Conservation (phyloP, 2,797 vertebrate species). For the Sebastes cheni region DNA sequence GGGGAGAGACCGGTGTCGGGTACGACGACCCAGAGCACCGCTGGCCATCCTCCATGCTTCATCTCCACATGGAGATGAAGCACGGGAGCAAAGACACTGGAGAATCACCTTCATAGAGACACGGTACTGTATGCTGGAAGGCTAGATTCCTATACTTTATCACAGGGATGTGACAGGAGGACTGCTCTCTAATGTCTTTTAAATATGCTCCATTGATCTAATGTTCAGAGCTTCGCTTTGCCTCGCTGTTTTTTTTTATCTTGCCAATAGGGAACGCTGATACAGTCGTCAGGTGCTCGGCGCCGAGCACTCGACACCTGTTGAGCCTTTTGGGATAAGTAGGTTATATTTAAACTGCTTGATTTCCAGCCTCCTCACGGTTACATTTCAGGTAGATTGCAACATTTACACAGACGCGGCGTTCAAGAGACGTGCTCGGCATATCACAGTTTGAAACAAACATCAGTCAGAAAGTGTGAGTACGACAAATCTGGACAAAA, state of each 20-base stretch:
- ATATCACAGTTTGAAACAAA: conserved; percentile 22
- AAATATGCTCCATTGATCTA: conserved; percentile 77
- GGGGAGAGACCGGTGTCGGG: conserved; percentile 32
- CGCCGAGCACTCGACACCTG: conserved; percentile 66
- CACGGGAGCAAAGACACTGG: conserved; percentile 50
- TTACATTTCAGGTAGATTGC: conserved; percentile 73
- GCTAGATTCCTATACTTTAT: conserved; percentile 66
- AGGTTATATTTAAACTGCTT: conserved; percentile 64
- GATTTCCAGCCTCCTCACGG: conserved; percentile 47
- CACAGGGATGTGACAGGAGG: conserved; percentile 71
- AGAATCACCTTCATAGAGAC: conserved; percentile 56
- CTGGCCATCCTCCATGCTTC: conserved; percentile 42
- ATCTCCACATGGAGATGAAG: conserved; percentile 58
- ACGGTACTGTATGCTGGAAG: conserved; percentile 59
- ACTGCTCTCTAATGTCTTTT: conserved; percentile 77
- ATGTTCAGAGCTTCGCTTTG: conserved; percentile 57
- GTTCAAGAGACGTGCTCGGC: conserved; percentile 36
- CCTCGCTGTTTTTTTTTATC: conserved; percentile 49
- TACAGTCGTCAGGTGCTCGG: conserved; percentile 63
- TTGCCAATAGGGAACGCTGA: conserved; percentile 60
- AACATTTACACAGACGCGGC: conserved; percentile 53
- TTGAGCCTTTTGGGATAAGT: conserved; percentile 68
- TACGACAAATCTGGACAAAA: conserved; percentile 20
- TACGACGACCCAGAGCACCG: conserved; percentile 34
- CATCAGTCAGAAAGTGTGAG: conserved; percentile 6